A percentile compares a stretch with the other conserved stretches of the same genome.
These are phyloP conservation scores for Diuraphis noxia DNA, from an alignment of 1,140 invertebrate genomes.

Conservation along the genomic window DNA sequence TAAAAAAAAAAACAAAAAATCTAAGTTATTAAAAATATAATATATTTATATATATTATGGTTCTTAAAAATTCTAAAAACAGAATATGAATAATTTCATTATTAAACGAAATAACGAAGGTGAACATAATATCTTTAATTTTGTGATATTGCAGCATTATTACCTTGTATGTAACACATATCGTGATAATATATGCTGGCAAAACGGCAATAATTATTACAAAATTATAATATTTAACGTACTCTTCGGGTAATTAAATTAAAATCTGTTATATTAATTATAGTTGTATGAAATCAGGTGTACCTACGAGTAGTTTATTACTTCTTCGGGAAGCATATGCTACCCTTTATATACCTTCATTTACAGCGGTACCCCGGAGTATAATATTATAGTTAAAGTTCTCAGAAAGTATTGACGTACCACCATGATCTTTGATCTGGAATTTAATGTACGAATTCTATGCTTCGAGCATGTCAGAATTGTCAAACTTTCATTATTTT, in stretches of 20 bases:
- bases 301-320: neutral
- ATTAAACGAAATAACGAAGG: neutral
- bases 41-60: too few relatives aligned
- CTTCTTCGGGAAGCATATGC: neutral
- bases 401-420: neutral
- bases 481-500: neutral
- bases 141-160: too few relatives aligned
- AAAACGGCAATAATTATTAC: neutral
- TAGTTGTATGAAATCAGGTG: neutral
- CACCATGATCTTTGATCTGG: neutral
- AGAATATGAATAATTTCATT: neutral
- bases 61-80: neutral
- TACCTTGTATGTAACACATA: neutral
- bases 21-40: too few relatives aligned
- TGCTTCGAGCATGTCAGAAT: neutral
- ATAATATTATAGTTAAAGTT: neutral
- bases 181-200: too few relatives aligned
- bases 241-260: neutral
- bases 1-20: too few relatives aligned
- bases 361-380: neutral
- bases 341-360: neutral
- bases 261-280: constrained; percentile 13
- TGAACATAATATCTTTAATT: too few relatives aligned
- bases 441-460: neutral
- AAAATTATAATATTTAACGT: neutral